Evolutionary conservation across 2,113 vertebrate species (phyloP).

Genomic region (Otus sunia): DNA sequence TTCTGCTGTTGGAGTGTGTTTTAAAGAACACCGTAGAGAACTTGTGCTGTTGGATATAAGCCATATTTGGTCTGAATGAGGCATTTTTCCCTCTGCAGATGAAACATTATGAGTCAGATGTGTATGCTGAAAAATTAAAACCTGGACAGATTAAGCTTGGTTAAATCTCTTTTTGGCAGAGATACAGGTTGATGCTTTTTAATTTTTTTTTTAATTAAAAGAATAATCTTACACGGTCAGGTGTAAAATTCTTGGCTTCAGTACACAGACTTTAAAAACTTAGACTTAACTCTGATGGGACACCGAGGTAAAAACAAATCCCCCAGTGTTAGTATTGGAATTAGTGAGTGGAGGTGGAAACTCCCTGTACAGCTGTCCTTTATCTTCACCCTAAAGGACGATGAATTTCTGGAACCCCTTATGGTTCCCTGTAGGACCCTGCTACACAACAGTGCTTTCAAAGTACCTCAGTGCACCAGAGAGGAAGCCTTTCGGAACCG

Average conservation of each 20-base stretch:
- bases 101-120: neutral
- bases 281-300: neutral
- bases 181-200: neutral
- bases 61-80: neutral
- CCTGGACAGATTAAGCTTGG: neutral
- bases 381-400: neutral
- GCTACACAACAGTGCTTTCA: neutral
- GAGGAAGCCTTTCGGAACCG: neutral
- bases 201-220: neutral
- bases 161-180: neutral
- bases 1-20: neutral
- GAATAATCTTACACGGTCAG: neutral
- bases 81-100: neutral
- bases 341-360: neutral
- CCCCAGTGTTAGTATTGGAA: neutral
- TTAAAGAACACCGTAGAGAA: neutral
- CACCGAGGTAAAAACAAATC: neutral
- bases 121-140: neutral
- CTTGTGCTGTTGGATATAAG: neutral
- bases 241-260: neutral
- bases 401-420: neutral
- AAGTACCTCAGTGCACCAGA: rapidly evolving
- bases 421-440: rapidly evolving
- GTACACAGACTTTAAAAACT: neutral
- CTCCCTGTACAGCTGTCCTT: neutral